Base-by-base conservation (phyloP, 2,113 vertebrate genomes). In the Engystomops pustulosus region DNA sequence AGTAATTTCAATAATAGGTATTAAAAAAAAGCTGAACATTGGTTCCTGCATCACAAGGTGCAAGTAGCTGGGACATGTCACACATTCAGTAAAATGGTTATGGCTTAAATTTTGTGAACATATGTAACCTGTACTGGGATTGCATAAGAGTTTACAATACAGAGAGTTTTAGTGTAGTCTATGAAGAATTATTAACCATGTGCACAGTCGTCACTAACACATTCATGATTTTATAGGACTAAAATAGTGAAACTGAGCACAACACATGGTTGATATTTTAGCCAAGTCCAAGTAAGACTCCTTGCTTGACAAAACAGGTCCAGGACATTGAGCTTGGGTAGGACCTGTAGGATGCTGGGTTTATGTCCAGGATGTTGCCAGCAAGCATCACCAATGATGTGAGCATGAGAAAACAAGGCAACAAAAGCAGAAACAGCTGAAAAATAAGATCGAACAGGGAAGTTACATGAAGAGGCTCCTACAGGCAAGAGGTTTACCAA, bases 101-200 rank as follows among this genome's bases (percentile, higher is more conserved):
- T 85, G 82, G 83, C 83, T 85, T 85, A 79, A 53, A 70, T 44
- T 55, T 5, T 55, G 36, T 62, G 65, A 67, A 17, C 32, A 45
- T 36, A 67, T 67, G 17, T 25, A 78, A 45, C 12, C 38, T 36
- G 47, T 36, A 68, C 25, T 49, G 62, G 55, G 36, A 51, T 55
- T 70, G 74, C 32, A 55, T 44, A 85, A 58, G 23, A 44, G 45
- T 55, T 45, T 79, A 62, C 62, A 79, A 27, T 83, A 47, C 3
- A 69, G 17, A 70, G 49, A 23, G 70, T 44, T 70, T 58, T 23
- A 32, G 30, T 67, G 11, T 20, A 41, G 45, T 27, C 38, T 38
- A 68, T 11, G 51, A 55, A 30, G 14, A 44, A 38, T 20, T 51
- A 47, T 14, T n/a, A 49, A 58, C 34, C 62, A 58, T n/a, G 44